Evolutionary conservation across 2,888 invertebrate genomes (phyloP).

Genomic region (Patella caerulea): DNA sequence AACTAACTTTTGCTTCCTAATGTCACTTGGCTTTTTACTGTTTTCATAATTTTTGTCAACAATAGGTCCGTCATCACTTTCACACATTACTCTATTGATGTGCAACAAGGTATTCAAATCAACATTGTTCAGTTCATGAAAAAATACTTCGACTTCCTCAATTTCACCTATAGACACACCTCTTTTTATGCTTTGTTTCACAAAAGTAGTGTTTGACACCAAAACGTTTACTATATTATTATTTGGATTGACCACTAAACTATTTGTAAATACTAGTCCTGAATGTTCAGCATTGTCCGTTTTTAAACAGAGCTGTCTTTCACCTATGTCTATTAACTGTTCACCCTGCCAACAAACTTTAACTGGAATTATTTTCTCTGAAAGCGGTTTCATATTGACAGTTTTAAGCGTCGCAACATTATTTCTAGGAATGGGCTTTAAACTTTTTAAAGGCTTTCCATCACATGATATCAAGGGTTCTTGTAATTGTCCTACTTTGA

Average conservation of each 20-base stretch:
- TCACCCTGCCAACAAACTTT: background rate
- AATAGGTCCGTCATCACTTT: background rate
- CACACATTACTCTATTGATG: background rate
- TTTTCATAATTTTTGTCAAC: background rate
- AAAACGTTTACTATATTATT: conserved; percentile 1
- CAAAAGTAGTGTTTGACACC: background rate
- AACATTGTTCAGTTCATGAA: background rate
- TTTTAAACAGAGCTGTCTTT: background rate
- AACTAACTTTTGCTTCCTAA: background rate
- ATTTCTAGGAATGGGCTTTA: background rate
- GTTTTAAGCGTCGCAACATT: background rate
- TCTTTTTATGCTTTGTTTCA: background rate
- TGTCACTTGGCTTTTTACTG: background rate
- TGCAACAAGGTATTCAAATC: background rate
- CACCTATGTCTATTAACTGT: background rate
- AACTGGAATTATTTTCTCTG: background rate
- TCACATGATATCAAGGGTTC: background rate
- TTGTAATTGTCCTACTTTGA: background rate
- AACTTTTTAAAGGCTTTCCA: background rate
- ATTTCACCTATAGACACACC: background rate
- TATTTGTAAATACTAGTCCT: background rate
- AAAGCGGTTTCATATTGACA: background rate
- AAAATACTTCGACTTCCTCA: background rate
- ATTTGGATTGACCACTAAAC: background rate
- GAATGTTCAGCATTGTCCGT: background rate